Evolutionary conservation across 2,797 vertebrate genomes (phyloP).

Genomic region (Psittacula derbiana): DNA sequence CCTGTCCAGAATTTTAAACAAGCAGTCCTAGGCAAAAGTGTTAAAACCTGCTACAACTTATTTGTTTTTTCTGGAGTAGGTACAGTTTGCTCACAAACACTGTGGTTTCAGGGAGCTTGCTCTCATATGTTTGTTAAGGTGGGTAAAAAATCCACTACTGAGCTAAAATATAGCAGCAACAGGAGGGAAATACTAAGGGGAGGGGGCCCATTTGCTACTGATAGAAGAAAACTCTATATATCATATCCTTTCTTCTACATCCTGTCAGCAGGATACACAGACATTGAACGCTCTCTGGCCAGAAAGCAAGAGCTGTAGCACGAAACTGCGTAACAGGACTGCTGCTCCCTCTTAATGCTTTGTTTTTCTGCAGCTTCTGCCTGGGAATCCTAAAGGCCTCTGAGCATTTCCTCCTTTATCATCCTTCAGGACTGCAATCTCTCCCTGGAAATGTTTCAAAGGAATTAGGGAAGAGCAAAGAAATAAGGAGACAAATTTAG

Average conservation of each 20-base stretch:
- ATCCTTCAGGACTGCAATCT: not conserved
- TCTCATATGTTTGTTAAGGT: not conserved
- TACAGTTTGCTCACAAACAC: not conserved
- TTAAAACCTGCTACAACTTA: not conserved
- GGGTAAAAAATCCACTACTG: not conserved
- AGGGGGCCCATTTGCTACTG: not conserved
- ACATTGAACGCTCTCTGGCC: not conserved
- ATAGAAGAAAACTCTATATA: not conserved
- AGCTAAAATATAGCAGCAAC: not conserved
- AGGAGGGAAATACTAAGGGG: not conserved
- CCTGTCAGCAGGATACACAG: not conserved
- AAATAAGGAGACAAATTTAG: slow-evolving; percentile 7
- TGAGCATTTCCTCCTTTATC: not conserved
- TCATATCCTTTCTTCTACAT: not conserved
- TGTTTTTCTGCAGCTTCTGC: not conserved
- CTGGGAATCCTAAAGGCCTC: not conserved
- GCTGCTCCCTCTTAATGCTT: not conserved
- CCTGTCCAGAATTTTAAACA: slow-evolving; percentile 42
- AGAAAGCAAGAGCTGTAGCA: not conserved
- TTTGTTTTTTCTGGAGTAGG: not conserved
- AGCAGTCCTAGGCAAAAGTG: not conserved
- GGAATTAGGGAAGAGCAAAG: slow-evolving; percentile 28
- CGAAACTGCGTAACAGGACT: not conserved
- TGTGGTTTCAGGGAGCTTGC: not conserved
- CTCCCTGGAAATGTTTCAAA: slow-evolving; percentile 5